Base-by-base conservation (phyloP, 2,113 vertebrate genomes). In the Phaethon lepturus region DNA sequence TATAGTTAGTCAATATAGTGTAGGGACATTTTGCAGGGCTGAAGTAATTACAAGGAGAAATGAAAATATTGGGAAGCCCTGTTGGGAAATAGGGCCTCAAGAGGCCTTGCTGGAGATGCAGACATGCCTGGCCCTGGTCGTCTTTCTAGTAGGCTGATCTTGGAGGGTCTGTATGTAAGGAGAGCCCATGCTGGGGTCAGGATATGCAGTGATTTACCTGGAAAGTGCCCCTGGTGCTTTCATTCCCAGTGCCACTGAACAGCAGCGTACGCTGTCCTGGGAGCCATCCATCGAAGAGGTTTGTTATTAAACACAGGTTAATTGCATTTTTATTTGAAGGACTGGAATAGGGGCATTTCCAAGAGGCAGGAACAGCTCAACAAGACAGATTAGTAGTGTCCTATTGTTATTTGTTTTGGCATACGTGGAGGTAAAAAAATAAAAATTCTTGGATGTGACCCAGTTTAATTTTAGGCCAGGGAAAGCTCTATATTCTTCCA, bases 381-480 rank as follows among this genome's bases (percentile, higher is more conserved):
- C 44, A 82, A 93, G 88, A 95, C 55, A 56, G 78, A 91, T 95
- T 96, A 88, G 77, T 72, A 29, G 7, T 94, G 49, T 94, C 56
- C 52, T 67, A 26, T 72, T 0, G 1, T 63, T 63, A 62, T 60
- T 66, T 73, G 9, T 33, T 81, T 88, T 96, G 93, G 47, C 69
- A 38, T 83, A 77, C 85, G 35, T 2, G 33, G 72, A 88, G 84
- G 28, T 78, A 66, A 94, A 96, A 38, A 96, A 81, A 66, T 67
- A 78, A 67, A 73, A 83, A 29, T 63, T 86, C 31, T 96, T 98
- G 94, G 80, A 90, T 52, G 56, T 75, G 40, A 25, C 59, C 66
- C 86, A 96, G 62, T 97, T 98, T 95, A 97, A 94, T 97, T 91
- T 97, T 95, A 92, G 72, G 62, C 79, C 85, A 72, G 64, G 85